Evolutionary conservation across 2,797 vertebrate genomes (phyloP).

Genomic region (Pseudomugil tenellus): DNA sequence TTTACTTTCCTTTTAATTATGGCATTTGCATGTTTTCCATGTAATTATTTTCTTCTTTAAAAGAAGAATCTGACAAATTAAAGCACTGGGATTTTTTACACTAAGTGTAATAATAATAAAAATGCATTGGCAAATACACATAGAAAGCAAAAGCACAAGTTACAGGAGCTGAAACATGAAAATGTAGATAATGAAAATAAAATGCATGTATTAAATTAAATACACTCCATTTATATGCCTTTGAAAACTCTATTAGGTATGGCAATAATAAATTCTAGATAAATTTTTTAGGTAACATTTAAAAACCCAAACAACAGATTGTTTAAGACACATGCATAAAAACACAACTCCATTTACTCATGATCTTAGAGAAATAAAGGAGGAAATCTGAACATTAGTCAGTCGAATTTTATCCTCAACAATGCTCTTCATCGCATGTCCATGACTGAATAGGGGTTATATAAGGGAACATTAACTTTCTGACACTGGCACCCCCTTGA

Average conservation of each 20-base stretch:
- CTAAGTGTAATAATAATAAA: neutral
- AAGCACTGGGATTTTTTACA: neutral
- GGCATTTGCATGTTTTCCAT: neutral
- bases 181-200: neutral
- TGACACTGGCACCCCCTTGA: slow-evolving; percentile 41
- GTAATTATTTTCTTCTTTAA: neutral
- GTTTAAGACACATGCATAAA: neutral
- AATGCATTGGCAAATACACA: neutral
- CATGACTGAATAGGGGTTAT: slow-evolving; percentile 46
- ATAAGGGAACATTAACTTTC: slow-evolving; percentile 56
- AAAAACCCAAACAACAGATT: slow-evolving; percentile 22
- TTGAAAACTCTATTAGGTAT: neutral
- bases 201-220: neutral
- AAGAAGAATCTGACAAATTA: neutral
- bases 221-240: neutral
- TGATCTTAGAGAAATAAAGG: slow-evolving; percentile 12
- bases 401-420: slow-evolving; percentile 30
- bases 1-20: neutral
- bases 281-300: neutral
- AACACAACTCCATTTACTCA: slow-evolving; percentile 19
- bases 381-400: slow-evolving; percentile 26
- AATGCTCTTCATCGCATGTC: slow-evolving; percentile 31
- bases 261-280: neutral
- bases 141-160: neutral
- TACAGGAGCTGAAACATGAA: neutral